Conservation (phyloP, 2,113 vertebrate species). For the Neogobius melanostomus region DNA sequence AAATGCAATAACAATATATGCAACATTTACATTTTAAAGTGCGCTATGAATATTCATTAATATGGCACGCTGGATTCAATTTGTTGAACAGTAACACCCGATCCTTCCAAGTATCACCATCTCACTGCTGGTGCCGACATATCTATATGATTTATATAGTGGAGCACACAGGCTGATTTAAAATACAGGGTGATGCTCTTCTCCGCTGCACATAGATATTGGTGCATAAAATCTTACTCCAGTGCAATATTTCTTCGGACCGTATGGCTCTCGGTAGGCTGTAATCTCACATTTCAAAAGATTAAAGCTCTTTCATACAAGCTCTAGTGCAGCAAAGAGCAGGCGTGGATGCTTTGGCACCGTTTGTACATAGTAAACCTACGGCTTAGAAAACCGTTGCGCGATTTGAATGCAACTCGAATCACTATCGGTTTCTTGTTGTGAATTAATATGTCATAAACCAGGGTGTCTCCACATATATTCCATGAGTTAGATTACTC, state of each 20-base stretch:
- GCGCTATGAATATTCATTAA: constrained; percentile 70
- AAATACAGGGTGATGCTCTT: constrained; percentile 37
- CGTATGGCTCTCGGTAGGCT: constrained; percentile 9
- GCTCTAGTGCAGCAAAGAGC: not conserved
- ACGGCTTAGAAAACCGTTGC: constrained; percentile 47
- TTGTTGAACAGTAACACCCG: constrained; percentile 36
- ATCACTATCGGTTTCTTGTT: not conserved
- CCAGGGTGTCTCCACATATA: not conserved
- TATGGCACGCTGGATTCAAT: constrained; percentile 54
- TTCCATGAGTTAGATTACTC: not conserved
- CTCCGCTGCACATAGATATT: constrained; percentile 33
- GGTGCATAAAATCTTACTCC: constrained; percentile 22
- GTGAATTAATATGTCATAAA: constrained; percentile 11
- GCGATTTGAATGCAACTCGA: not conserved
- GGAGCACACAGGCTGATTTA: constrained; percentile 23
- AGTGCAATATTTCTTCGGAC: constrained; percentile 16
- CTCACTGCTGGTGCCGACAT: constrained; percentile 41
- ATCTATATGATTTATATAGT: constrained; percentile 41
- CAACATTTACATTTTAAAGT: constrained; percentile 57
- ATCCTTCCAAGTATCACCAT: constrained; percentile 54
- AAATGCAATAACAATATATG: constrained; percentile 58
- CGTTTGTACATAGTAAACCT: constrained; percentile 25
- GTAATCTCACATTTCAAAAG: constrained; percentile 9
- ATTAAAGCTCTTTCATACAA: constrained; percentile 3
- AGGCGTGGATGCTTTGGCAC: constrained; percentile 3